Evolutionary conservation across 2,888 invertebrate genomes (phyloP).

Genomic region (Rhamnusium bicolor): DNA sequence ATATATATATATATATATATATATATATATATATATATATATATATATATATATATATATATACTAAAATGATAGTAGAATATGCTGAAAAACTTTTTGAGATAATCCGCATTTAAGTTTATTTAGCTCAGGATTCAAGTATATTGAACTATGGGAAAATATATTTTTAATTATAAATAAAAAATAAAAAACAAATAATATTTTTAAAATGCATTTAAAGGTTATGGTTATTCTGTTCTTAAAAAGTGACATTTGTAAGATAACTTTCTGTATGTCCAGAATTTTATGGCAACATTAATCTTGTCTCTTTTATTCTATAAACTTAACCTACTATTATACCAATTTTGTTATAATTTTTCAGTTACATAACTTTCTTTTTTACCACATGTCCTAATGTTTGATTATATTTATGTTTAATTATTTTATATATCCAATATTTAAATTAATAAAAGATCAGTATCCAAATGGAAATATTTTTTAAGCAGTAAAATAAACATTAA

Average conservation of each 20-base stretch:
- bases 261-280: not conserved
- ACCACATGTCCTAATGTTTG: constrained; percentile 3
- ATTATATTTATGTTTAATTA: constrained; percentile 12
- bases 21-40: too few species aligned
- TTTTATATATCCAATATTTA: not conserved
- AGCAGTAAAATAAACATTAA: not conserved
- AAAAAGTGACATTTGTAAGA: constrained; percentile 1
- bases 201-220: not conserved
- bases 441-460: not conserved
- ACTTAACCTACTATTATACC: constrained; percentile 2
- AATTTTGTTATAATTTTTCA: not conserved
- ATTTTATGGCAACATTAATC: not conserved
- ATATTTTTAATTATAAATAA: not conserved
- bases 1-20: too few species aligned
- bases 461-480: not conserved
- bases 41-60: too few species aligned
- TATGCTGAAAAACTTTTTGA: not conserved
- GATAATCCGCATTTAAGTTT: not conserved
- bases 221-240: not conserved
- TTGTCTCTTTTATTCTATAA: not conserved
- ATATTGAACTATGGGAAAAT: not conserved
- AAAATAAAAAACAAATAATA: not conserved
- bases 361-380: constrained; percentile 1
- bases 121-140: not conserved
- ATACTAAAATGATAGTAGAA: not conserved